A percentile compares a stretch with the other conserved stretches of the same genome.
Conservation (phyloP, 2,797 vertebrate genomes). For the Limnodromus scolopaceus region DNA sequence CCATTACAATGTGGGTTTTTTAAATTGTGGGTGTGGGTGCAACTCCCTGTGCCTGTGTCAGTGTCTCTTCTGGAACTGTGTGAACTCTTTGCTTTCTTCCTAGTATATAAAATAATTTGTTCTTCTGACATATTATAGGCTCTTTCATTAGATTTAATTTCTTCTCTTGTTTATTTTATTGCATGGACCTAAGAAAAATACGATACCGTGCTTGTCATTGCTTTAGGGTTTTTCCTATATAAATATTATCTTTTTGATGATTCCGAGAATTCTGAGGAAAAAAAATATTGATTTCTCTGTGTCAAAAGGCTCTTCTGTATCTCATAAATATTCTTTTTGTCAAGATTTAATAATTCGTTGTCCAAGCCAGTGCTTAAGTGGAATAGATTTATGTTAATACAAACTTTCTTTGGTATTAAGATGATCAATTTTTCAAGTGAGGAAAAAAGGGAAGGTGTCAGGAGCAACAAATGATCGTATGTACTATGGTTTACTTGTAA, state of each 20-base stretch:
- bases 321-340: constrained; percentile 74
- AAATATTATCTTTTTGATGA: constrained; percentile 63
- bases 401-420: constrained; percentile 53
- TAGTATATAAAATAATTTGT: neutral
- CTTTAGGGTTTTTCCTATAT: neutral
- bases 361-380: constrained; percentile 52
- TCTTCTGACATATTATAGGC: neutral
- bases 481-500: neutral
- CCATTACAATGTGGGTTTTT: accelerated
- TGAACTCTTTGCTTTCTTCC: neutral
- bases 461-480: constrained; percentile 12
- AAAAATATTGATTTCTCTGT: constrained; percentile 65
- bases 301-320: constrained; percentile 68
- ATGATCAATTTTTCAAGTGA: constrained; percentile 53
- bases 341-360: constrained; percentile 70
- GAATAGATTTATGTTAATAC: constrained; percentile 73
- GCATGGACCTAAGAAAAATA: neutral
- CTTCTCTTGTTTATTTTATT: constrained; percentile 60
- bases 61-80: neutral
- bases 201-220: neutral
- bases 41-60: neutral
- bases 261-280: constrained; percentile 60
- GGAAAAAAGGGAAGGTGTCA: constrained; percentile 25
- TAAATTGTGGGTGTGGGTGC: neutral
- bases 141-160: constrained; percentile 44